Percentiles rank a stretch among this genome's conserved stretches.
phyloP scores from a whole-genome alignment of 2,113 vertebrate species.

The Phrynosoma platyrhinos region DNA sequence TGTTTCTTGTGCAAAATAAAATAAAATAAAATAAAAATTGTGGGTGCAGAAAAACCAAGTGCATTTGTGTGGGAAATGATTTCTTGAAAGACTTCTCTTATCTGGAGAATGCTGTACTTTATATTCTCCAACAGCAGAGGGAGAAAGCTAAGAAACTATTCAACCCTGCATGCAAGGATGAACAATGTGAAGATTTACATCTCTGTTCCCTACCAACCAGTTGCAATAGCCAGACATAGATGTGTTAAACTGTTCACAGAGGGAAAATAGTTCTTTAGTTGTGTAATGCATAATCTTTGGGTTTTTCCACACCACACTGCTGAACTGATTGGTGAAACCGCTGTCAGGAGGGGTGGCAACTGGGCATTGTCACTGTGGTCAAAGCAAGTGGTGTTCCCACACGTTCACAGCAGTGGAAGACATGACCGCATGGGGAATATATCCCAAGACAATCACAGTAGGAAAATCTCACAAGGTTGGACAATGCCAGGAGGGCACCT shows the following conservation, averaged over 20 bases:
- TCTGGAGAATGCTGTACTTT: no score
- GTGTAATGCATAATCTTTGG: not conserved
- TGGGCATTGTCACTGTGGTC: not conserved
- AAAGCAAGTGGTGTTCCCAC: conserved; percentile 37
- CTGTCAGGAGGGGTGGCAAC: conserved; percentile 18
- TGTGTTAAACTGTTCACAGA: not conserved
- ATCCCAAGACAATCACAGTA: conserved; percentile 37
- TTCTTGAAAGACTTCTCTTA: no score
- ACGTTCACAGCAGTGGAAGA: conserved; percentile 46
- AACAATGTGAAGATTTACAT: no score
- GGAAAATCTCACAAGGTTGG: conserved; percentile 50
- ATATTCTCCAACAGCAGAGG: no score
- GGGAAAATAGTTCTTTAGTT: conserved; percentile 44
- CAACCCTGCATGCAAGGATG: no score
- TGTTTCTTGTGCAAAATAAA: no score
- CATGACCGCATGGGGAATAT: conserved; percentile 29
- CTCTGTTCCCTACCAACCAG: not conserved
- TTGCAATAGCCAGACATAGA: conserved; percentile 31
- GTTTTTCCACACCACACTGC: conserved; percentile 26
- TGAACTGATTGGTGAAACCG: conserved; percentile 55
- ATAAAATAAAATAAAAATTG: no score
- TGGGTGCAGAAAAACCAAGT: no score
- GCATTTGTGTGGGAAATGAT: no score
- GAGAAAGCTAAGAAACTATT: no score
- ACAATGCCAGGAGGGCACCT: conserved; percentile 56